These are phyloP conservation scores for Chaetura pelagica DNA, from an alignment of 2,113 vertebrate species.

Conservation along the genomic window DNA sequence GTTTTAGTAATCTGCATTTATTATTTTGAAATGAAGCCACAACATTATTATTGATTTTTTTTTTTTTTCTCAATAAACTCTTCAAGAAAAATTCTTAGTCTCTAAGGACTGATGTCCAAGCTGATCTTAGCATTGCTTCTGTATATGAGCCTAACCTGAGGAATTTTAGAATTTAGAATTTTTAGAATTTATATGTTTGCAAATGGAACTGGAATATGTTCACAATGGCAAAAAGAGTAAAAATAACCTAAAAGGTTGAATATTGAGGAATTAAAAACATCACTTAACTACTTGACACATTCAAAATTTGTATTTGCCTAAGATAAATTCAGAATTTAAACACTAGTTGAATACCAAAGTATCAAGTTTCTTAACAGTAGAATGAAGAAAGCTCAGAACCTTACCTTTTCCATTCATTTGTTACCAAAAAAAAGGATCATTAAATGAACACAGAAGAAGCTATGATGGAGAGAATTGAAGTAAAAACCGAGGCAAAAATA, in stretches of 20 bases:
- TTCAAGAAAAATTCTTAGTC: background rate
- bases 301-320: background rate
- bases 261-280: background rate
- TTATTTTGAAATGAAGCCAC: background rate
- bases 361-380: background rate
- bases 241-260: background rate
- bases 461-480: background rate
- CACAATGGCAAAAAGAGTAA: background rate
- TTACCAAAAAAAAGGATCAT: background rate
- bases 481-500: background rate
- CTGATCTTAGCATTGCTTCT: background rate
- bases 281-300: background rate
- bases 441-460: background rate
- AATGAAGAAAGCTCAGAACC: background rate
- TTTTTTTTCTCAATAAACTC: background rate
- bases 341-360: background rate
- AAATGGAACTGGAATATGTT: background rate
- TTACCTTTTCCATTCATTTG: background rate
- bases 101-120: background rate
- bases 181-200: background rate
- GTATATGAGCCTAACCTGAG: background rate
- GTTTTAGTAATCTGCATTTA: background rate
- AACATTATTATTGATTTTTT: background rate
- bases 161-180: background rate
- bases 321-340: background rate